A percentile compares a stretch with the other conserved stretches of the same genome.
phyloP scores from a whole-genome alignment of 2,113 vertebrate species.

The Pachypanchax playfairii region DNA sequence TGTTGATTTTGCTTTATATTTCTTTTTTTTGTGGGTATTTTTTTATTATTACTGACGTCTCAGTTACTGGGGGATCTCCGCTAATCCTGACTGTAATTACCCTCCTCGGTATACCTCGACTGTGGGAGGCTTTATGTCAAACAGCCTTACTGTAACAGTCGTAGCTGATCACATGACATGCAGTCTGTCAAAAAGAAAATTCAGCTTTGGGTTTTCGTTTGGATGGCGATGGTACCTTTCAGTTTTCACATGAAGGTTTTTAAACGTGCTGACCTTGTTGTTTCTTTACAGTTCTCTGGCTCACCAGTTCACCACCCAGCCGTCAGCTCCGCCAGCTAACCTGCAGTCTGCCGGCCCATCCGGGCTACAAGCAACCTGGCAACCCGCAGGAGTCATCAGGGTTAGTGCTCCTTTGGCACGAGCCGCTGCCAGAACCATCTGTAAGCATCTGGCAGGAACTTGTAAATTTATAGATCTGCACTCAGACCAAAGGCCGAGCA shows the following conservation, averaged over 20 bases:
- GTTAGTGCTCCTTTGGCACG: slow-evolving; percentile 77
- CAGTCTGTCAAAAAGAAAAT: slow-evolving; percentile 10
- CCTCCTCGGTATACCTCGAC: slow-evolving; percentile 41
- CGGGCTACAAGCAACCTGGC: slow-evolving; percentile 42
- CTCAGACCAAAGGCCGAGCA: slow-evolving; percentile 50
- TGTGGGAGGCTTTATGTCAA: slow-evolving; percentile 41
- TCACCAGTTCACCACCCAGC: slow-evolving; percentile 37
- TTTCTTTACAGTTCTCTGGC: slow-evolving; percentile 68
- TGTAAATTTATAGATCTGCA: slow-evolving; percentile 64
- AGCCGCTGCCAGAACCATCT: slow-evolving; percentile 50
- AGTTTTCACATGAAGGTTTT: slow-evolving; percentile 29
- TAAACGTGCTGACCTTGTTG: slow-evolving; percentile 73
- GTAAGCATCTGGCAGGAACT: slow-evolving; percentile 45
- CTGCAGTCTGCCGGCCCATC: slow-evolving; percentile 12
- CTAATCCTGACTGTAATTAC: slow-evolving; percentile 69
- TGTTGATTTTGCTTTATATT: slow-evolving; percentile 44
- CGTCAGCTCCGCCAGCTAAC: slow-evolving; percentile 28
- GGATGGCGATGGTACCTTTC: not conserved
- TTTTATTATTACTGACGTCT: slow-evolving; percentile 49
- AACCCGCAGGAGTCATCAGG: slow-evolving; percentile 75
- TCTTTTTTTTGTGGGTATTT: slow-evolving; percentile 34
- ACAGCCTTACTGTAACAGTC: slow-evolving; percentile 25
- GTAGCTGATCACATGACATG: slow-evolving; percentile 20
- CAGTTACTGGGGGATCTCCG: slow-evolving; percentile 39
- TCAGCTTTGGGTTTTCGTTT: too few relatives aligned